Evolutionary conservation across 2,113 vertebrate genomes (phyloP).

Genomic region (Callionymus lyra): DNA sequence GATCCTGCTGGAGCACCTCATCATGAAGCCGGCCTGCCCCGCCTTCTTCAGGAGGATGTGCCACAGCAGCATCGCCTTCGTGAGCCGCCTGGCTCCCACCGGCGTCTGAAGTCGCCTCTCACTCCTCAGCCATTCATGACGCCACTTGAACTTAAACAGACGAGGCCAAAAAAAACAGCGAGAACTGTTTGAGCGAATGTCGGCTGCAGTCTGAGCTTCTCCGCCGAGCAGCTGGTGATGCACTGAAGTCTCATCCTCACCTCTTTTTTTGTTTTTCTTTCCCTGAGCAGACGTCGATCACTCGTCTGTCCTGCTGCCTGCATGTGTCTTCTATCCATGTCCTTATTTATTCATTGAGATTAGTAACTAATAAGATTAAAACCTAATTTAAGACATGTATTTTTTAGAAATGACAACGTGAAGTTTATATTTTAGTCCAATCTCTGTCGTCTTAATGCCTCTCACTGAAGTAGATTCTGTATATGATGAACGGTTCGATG

Average conservation of each 20-base stretch:
- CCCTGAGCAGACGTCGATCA: neutral
- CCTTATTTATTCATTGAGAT: slow-evolving; percentile 59
- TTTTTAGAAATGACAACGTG: slow-evolving; percentile 11
- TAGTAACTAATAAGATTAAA: slow-evolving; percentile 35
- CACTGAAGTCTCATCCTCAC: slow-evolving; percentile 37
- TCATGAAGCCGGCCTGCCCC: slow-evolving; percentile 93
- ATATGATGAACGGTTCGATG: too few relatives aligned
- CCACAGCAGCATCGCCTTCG: slow-evolving; percentile 90
- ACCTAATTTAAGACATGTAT: slow-evolving; percentile 10
- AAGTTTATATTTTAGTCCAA: slow-evolving; percentile 13
- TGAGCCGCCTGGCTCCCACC: slow-evolving; percentile 92
- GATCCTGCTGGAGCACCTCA: slow-evolving; percentile 88
- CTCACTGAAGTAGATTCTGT: slow-evolving; percentile 11
- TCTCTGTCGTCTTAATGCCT: slow-evolving; percentile 37
- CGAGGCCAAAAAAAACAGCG: slow-evolving; percentile 41
- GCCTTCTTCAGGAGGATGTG: slow-evolving; percentile 91
- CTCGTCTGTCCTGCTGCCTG: slow-evolving; percentile 19
- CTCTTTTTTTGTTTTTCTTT: slow-evolving; percentile 36
- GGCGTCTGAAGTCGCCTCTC: slow-evolving; percentile 70
- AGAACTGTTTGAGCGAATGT: slow-evolving; percentile 30
- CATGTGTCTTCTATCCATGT: slow-evolving; percentile 16
- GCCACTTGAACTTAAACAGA: slow-evolving; percentile 33
- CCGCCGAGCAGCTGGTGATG: slow-evolving; percentile 36
- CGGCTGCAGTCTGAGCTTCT: slow-evolving; percentile 28
- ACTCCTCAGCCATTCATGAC: slow-evolving; percentile 23